phyloP scores from a whole-genome alignment of 2,113 vertebrate genomes.

The Glareola pratincola region DNA sequence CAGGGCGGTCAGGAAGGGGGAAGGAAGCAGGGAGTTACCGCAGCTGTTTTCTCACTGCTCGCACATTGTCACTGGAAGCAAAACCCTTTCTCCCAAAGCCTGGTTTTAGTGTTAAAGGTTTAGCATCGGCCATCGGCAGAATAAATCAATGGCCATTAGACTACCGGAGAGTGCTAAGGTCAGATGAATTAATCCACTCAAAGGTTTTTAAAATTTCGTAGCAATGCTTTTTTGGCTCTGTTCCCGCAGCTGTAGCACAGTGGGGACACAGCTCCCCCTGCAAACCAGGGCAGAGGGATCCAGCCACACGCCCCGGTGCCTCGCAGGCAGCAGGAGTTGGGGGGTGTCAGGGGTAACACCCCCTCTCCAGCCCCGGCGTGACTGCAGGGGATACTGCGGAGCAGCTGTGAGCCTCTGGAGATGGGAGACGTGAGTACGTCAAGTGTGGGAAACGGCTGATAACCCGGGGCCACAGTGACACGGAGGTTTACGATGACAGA shows the following conservation, averaged over 20 bases:
- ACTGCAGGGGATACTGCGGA: background rate
- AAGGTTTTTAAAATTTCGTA: background rate
- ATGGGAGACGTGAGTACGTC: rapidly evolving
- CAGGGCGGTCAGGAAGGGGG: background rate
- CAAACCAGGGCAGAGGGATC: background rate
- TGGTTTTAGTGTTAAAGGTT: background rate
- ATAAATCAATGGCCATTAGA: background rate
- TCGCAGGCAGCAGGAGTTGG: background rate
- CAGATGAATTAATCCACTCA: background rate
- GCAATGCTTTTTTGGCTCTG: background rate
- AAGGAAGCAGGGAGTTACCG: background rate
- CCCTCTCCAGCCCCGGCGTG: rapidly evolving
- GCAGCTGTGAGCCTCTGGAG: background rate
- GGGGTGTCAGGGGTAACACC: background rate
- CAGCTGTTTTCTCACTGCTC: background rate
- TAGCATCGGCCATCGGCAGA: background rate
- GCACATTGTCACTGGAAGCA: background rate
- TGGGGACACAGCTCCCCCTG: rapidly evolving
- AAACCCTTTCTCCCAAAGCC: background rate
- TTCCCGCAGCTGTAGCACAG: background rate
- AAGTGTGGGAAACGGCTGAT: rapidly evolving
- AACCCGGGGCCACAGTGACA: background rate
- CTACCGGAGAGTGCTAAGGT: background rate
- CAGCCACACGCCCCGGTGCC: rapidly evolving
- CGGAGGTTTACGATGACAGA: background rate